Evolutionary conservation across 1,140 invertebrate genomes (phyloP).

Genomic region (Drosophila baimaii): DNA sequence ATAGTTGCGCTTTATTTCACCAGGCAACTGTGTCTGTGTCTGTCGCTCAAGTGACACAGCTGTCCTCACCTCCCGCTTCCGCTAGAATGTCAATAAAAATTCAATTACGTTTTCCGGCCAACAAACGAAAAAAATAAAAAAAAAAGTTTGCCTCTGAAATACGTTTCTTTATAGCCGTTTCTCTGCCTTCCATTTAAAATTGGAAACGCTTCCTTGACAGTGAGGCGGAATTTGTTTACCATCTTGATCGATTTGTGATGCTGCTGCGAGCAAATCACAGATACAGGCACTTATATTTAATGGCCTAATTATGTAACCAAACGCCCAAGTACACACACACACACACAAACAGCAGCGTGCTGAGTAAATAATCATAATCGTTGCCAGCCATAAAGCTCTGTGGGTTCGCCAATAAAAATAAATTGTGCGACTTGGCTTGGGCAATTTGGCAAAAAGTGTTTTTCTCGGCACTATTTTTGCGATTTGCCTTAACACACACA

Average conservation of each 20-base stretch:
- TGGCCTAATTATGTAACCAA: conserved; percentile 76
- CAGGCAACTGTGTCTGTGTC: conserved; percentile 15
- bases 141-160: conserved; percentile 50
- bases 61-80: conserved; percentile 19
- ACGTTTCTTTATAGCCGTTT: conserved; percentile 59
- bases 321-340: conserved; percentile 44
- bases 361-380: conserved; percentile 73
- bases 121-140: conserved; percentile 41
- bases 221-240: conserved; percentile 66
- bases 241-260: conserved; percentile 53
- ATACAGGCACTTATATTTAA: conserved; percentile 71
- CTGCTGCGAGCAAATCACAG: conserved; percentile 53
- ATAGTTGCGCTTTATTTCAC: conserved; percentile 57
- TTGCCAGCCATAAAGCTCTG: conserved; percentile 34
- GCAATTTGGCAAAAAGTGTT: conserved; percentile 35
- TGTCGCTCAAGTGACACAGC: conserved; percentile 30
- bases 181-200: conserved; percentile 58
- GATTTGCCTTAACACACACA: conserved; percentile 12
- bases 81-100: conserved; percentile 79
- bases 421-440: conserved; percentile 37
- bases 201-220: conserved; percentile 59
- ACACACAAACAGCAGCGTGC: background rate
- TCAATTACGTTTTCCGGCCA: conserved; percentile 70
- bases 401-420: conserved; percentile 53
- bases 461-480: conserved; percentile 10